phyloP scores from a whole-genome alignment of 64 coral and sea anemone species.

The Montipora foliosa region DNA sequence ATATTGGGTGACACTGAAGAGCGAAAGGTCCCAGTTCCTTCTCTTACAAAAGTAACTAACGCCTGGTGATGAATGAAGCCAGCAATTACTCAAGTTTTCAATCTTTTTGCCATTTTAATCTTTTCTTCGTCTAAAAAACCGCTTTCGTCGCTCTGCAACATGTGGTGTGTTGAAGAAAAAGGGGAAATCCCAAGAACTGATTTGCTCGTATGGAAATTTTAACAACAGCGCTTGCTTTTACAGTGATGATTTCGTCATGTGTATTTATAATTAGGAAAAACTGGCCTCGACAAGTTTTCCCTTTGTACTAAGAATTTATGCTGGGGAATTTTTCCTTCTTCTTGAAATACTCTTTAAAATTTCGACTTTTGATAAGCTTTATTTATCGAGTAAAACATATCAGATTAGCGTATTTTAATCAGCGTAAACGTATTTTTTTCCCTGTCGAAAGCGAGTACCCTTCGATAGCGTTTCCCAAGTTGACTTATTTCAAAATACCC shows the following conservation, averaged over 20 bases:
- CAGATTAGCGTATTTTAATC: background rate
- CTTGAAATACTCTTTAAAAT: background rate
- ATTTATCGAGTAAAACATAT: background rate
- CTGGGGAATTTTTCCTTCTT: background rate
- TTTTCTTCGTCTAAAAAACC: background rate
- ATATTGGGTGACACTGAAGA: background rate
- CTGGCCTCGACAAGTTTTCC: background rate
- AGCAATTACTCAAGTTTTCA: no score
- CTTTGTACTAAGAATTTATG: background rate
- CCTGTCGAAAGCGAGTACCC: background rate
- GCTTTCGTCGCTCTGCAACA: background rate
- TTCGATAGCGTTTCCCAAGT: no score
- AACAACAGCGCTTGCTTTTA: background rate
- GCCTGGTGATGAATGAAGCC: background rate
- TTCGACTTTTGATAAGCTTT: background rate
- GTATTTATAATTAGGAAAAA: background rate
- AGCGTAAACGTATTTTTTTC: no score
- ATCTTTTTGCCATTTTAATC: background rate
- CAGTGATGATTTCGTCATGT: background rate
- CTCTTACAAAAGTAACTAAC: background rate
- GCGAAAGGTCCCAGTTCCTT: background rate
- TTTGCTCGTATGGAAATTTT: background rate
- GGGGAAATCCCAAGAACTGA: background rate
- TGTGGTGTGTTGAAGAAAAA: background rate
- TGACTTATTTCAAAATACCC: background rate